A percentile compares a stretch with the other conserved stretches of the same genome.
phyloP scores from a whole-genome alignment of 2,888 invertebrate species.

The Luperina nickerlii region DNA sequence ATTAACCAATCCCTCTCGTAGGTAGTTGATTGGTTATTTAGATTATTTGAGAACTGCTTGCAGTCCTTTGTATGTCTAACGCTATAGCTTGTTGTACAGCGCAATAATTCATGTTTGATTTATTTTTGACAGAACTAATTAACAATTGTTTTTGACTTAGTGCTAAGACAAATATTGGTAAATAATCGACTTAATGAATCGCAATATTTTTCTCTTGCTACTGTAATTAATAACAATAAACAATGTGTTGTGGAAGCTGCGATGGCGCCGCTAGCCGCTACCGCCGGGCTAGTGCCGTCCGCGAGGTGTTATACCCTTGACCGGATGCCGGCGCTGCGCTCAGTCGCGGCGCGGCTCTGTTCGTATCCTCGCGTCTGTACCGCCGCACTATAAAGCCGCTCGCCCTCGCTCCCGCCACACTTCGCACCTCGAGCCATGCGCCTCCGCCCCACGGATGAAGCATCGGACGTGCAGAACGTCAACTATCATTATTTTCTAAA shows the following conservation, averaged over 20 bases:
- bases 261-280: slow-evolving; percentile 36
- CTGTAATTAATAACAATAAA: slow-evolving; percentile 20
- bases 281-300: slow-evolving; percentile 62
- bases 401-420: slow-evolving; percentile 69
- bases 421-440: slow-evolving; percentile 76
- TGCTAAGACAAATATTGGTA: not conserved
- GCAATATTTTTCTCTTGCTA: slow-evolving; percentile 7
- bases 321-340: slow-evolving; percentile 81
- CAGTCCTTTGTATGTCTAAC: slow-evolving; percentile 3
- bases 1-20: slow-evolving; percentile 15
- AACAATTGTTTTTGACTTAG: not conserved
- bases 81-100: not conserved
- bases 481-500: slow-evolving; percentile 42
- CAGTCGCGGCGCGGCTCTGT: slow-evolving; percentile 85
- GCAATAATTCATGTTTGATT: slow-evolving; percentile 4
- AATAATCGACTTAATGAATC: slow-evolving; percentile 12
- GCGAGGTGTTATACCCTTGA: slow-evolving; percentile 81
- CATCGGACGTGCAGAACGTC: slow-evolving; percentile 39
- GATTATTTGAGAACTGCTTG: slow-evolving; percentile 33
- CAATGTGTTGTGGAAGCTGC: slow-evolving; percentile 34
- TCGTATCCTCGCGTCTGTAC: slow-evolving; percentile 81
- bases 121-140: slow-evolving; percentile 12
- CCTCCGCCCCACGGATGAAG: slow-evolving; percentile 69
- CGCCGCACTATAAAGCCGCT: slow-evolving; percentile 72
- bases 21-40: slow-evolving; percentile 33